Evolutionary conservation across 2,888 invertebrate species (phyloP).

Genomic region (Pemphredon lugubris): DNA sequence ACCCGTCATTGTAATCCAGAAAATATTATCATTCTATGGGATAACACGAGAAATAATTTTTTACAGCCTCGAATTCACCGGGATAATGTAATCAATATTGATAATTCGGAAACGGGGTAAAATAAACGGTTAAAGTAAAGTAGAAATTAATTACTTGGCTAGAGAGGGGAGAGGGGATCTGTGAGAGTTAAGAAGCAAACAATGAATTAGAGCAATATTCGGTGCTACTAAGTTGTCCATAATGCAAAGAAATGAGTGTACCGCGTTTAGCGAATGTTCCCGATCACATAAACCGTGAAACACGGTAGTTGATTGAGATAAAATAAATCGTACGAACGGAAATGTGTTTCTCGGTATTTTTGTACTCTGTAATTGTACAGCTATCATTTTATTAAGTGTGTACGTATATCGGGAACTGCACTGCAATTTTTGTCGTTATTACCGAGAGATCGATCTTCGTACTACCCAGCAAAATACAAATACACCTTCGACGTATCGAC

Average conservation of each 20-base stretch:
- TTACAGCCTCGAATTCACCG: too few species aligned
- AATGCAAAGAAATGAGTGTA: conserved; percentile 23
- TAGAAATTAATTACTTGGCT: background rate
- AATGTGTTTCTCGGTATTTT: conserved; percentile 1
- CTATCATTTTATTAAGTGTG: background rate
- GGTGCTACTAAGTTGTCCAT: conserved; percentile 26
- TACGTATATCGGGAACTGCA: background rate
- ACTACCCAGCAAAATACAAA: background rate
- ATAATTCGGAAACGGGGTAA: too few species aligned
- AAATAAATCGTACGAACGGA: background rate
- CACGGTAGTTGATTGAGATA: background rate
- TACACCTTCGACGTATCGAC: background rate
- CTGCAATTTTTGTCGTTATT: background rate
- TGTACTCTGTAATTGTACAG: conserved; percentile 15
- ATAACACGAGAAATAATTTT: too few species aligned
- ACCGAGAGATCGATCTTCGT: background rate
- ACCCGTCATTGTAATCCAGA: background rate
- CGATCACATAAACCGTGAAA: conserved; percentile 4
- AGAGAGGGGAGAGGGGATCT: conserved; percentile 7
- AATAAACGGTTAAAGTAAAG: too few species aligned
- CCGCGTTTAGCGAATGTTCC: background rate
- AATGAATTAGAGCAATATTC: conserved; percentile 10
- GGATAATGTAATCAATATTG: too few species aligned
- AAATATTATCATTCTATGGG: background rate
- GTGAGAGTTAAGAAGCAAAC: conserved; percentile 23